Evolutionary conservation across 2,888 invertebrate species (phyloP), one percentile per base, ranked within the genome.

Genomic region (Drosophila meridionalis): DNA sequence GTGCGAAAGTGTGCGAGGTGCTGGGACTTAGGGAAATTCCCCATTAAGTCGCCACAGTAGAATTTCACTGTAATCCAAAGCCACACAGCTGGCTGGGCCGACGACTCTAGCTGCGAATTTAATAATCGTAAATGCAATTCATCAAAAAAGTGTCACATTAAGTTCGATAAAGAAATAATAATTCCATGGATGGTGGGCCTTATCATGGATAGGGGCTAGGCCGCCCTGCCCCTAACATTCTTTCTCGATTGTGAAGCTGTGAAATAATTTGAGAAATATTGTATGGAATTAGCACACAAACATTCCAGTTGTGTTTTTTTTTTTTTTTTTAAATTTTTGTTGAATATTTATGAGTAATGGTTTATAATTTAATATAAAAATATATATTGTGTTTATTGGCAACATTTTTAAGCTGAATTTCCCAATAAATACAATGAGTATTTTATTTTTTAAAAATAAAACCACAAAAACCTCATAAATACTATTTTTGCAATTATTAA

Each of bases 71-170:
- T 77, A 77, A 76, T 64, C 76, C 61, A 64, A 78, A 76, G 60
- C 71, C 77, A 20, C 28, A 28, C 45, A 57, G 36, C 57, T 67
- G 56, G 60, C 57, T 67, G 56, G 60, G 32, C 26, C 50, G 9
- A 3, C 12, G n/a, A n/a, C n/a, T 32, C 2, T 12, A 38, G 45
- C 9, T 40, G 42, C 28, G 42, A 59, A 38, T 48, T 70, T 56
- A 63, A 77, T 68, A 77, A 64, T 61, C 56, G 52, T 43, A 70
- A 71, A 53, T 55, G 67, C 67, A 61, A 64, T 67, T 67, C 71
- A 58, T 64, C 71, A 58, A 28, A 67, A 40, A 69, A 48, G 43
- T 68, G 56, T 66, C 65, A 47, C 56, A 70, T 63, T 60, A 8
- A 40, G 48, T 20, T 14, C 53, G 34, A 42, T 50, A 26, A 12